These are phyloP conservation scores for Psephotus haematonotus DNA, from an alignment of 2,113 vertebrate genomes.

Conservation along the genomic window DNA sequence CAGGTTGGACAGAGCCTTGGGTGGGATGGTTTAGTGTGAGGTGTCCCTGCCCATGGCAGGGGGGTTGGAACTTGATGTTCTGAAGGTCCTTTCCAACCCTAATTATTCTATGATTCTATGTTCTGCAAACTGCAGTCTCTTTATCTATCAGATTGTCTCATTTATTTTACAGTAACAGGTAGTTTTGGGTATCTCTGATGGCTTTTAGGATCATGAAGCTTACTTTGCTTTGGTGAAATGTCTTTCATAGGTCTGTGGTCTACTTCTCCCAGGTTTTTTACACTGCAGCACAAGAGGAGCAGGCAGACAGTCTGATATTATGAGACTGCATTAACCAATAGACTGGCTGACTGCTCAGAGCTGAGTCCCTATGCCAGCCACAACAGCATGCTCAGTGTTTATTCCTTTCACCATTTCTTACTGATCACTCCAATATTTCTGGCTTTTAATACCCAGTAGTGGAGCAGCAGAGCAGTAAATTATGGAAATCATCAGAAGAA, in stretches of 20 bases:
- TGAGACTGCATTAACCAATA: slow-evolving; percentile 5
- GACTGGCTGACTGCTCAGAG: slow-evolving; percentile 36
- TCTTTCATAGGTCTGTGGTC: background rate
- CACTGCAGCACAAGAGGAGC: background rate
- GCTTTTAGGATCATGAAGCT: background rate
- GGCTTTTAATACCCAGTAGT: background rate
- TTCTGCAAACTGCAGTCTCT: background rate
- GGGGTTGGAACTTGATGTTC: too few relatives aligned
- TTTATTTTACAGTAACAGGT: fast-evolving
- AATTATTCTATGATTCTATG: too few relatives aligned
- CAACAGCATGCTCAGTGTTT: slow-evolving; percentile 34
- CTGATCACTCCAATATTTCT: slow-evolving; percentile 23
- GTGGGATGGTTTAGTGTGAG: too few relatives aligned
- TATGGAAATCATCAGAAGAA: background rate
- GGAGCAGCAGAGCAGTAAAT: background rate
- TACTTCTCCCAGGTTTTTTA: background rate
- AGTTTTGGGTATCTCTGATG: background rate
- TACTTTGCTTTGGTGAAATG: background rate
- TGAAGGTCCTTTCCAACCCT: too few relatives aligned
- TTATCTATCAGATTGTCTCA: background rate
- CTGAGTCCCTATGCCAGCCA: slow-evolving; percentile 19
- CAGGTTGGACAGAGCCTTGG: too few relatives aligned
- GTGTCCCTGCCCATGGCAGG: too few relatives aligned
- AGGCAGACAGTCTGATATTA: slow-evolving; percentile 44
- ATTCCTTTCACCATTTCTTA: background rate